phyloP scores from a whole-genome alignment of 2,888 invertebrate genomes.

The Drepanosiphum platanoidis region DNA sequence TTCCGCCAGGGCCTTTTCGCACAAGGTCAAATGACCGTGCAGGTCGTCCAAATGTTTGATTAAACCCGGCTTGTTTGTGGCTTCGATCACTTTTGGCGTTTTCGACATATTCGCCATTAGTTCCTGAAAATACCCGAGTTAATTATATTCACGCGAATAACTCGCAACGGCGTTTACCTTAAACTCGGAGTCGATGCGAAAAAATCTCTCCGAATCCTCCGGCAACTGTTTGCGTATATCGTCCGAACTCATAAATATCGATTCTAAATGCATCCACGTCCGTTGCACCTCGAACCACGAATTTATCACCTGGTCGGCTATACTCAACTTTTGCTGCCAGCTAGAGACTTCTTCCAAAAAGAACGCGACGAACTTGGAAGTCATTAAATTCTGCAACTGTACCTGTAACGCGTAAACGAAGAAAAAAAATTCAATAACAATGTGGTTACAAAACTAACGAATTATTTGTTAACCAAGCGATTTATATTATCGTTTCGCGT shows the following conservation, averaged over 20 bases:
- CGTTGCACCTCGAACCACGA: slow-evolving; percentile 96
- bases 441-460: too few species aligned
- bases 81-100: slow-evolving; percentile 88
- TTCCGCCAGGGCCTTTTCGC: slow-evolving; percentile 96
- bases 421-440: too few species aligned
- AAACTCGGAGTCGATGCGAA: slow-evolving; percentile 89
- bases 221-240: slow-evolving; percentile 95
- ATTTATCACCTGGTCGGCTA: slow-evolving; percentile 93
- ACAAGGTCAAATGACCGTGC: slow-evolving; percentile 86
- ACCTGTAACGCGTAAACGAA: slow-evolving; percentile 72
- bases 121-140: slow-evolving; percentile 68
- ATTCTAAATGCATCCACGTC: slow-evolving; percentile 96
- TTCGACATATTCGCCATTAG: slow-evolving; percentile 81
- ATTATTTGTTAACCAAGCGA: too few species aligned
- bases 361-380: slow-evolving; percentile 96
- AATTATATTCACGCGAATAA: too few species aligned
- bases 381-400: slow-evolving; percentile 94
- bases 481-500: too few species aligned
- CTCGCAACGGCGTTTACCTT: slow-evolving; percentile 73
- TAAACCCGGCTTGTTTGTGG: slow-evolving; percentile 87
- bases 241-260: slow-evolving; percentile 97
- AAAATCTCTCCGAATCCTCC: slow-evolving; percentile 91
- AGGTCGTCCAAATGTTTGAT: slow-evolving; percentile 81
- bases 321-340: slow-evolving; percentile 92
- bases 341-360: slow-evolving; percentile 92